phyloP scores from a whole-genome alignment of 1,140 invertebrate genomes.

The Halotydeus destructor region DNA sequence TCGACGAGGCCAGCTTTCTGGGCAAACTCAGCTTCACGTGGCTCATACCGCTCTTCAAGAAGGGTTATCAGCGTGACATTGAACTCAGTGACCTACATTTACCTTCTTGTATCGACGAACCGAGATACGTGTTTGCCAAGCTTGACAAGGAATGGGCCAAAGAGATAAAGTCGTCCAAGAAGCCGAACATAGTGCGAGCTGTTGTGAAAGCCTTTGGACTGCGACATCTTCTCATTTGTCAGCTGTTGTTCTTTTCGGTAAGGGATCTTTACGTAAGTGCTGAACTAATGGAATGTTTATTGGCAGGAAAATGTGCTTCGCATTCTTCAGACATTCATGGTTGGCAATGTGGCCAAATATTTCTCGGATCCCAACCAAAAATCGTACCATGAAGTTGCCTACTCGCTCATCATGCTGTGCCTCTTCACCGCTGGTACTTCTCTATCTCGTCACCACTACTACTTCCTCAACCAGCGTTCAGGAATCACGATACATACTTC shows the following conservation, averaged over 20 bases:
- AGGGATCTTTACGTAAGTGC: no score
- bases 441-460: no score
- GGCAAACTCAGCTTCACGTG: slow-evolving; percentile 54
- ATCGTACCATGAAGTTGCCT: slow-evolving; percentile 35
- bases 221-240: slow-evolving; percentile 11
- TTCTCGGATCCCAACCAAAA: slow-evolving; percentile 13
- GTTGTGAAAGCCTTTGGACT: slow-evolving; percentile 12
- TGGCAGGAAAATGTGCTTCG: slow-evolving; percentile 6
- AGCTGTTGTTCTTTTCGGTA: no score
- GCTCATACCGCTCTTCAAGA: slow-evolving; percentile 40
- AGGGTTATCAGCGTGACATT: slow-evolving; percentile 40
- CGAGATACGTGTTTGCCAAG: no score
- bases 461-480: neutral
- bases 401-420: slow-evolving; percentile 21
- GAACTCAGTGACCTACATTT: slow-evolving; percentile 45
- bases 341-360: slow-evolving; percentile 14
- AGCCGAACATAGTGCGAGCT: slow-evolving; percentile 15
- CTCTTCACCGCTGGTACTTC: slow-evolving; percentile 1
- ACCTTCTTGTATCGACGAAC: no score
- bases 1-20: slow-evolving; percentile 37
- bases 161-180: slow-evolving; percentile 14
- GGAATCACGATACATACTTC: slow-evolving; percentile 32
- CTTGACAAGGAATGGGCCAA: slow-evolving; percentile 16
- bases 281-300: no score
- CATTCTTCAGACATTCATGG: slow-evolving; percentile 4